Conservation (phyloP, 2,888 invertebrate species). For the Steromphala cineraria region DNA sequence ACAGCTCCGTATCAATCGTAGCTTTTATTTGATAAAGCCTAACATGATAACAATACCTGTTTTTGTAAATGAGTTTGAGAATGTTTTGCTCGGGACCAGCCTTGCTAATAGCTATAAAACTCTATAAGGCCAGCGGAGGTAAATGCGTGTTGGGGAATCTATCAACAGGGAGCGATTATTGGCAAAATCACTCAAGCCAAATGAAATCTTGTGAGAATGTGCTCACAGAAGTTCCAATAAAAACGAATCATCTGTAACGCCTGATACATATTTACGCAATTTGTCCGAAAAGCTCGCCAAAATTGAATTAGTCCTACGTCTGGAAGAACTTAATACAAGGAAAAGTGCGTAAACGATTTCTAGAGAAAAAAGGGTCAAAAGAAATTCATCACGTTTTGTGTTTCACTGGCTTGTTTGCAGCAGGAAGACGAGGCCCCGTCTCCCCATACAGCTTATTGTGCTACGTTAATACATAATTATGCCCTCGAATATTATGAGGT, state of each 20-base stretch:
- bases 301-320: neutral
- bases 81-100: too few species aligned
- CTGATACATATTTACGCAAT: neutral
- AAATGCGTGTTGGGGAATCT: too few species aligned
- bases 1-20: too few species aligned
- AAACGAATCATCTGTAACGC: neutral
- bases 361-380: neutral
- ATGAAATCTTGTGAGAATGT: neutral
- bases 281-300: neutral
- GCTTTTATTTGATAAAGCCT: too few species aligned
- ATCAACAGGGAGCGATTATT: neutral
- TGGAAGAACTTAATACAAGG: neutral
- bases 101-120: too few species aligned
- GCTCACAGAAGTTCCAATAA: neutral
- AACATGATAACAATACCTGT: too few species aligned
- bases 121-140: too few species aligned
- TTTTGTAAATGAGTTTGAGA: too few species aligned
- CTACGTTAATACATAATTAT: neutral
- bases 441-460: neutral
- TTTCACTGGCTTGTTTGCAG: neutral
- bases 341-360: neutral
- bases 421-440: neutral
- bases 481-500: neutral
- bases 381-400: neutral
- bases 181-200: neutral